phyloP scores from a whole-genome alignment of 2,888 invertebrate species.

The Pollenia angustigena region DNA sequence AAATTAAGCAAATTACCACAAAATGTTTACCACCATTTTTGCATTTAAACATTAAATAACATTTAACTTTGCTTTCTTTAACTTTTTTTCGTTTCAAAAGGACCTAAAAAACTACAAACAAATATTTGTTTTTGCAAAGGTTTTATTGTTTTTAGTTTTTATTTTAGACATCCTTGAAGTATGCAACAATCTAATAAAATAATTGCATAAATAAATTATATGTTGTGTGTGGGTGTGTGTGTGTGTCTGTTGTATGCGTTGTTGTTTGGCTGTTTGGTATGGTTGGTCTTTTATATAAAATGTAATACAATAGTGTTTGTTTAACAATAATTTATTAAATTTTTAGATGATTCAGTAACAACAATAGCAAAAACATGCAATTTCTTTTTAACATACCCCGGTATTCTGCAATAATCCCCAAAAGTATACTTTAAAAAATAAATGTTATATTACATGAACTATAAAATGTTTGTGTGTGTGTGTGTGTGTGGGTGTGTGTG shows the following conservation, averaged over 20 bases:
- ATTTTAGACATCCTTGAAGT: slow-evolving; percentile 65
- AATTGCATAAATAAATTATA: slow-evolving; percentile 73
- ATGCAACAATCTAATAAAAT: slow-evolving; percentile 73
- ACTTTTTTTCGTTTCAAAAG: no score
- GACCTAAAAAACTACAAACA: slow-evolving; percentile 1
- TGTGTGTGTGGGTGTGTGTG: slow-evolving; percentile 6
- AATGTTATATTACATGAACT: slow-evolving; percentile 52
- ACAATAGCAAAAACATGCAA: slow-evolving; percentile 50
- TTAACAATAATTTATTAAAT: slow-evolving; percentile 71
- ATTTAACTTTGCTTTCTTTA: neutral
- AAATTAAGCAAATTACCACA: slow-evolving; percentile 1
- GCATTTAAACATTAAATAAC: neutral
- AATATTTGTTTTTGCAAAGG: neutral
- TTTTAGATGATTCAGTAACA: slow-evolving; percentile 64
- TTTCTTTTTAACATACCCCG: slow-evolving; percentile 37
- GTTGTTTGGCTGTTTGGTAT: slow-evolving; percentile 3
- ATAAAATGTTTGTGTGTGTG: neutral
- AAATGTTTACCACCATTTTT: neutral
- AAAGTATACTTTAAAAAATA: slow-evolving; percentile 68
- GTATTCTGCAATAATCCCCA: slow-evolving; percentile 41
- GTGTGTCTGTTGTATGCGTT: neutral
- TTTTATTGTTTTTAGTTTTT: slow-evolving; percentile 44
- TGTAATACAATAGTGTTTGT: slow-evolving; percentile 59
- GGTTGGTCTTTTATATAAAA: slow-evolving; percentile 37
- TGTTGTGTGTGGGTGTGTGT: slow-evolving; percentile 50